phyloP scores from a whole-genome alignment of 2,113 vertebrate genomes.

The Ginglymostoma cirratum region DNA sequence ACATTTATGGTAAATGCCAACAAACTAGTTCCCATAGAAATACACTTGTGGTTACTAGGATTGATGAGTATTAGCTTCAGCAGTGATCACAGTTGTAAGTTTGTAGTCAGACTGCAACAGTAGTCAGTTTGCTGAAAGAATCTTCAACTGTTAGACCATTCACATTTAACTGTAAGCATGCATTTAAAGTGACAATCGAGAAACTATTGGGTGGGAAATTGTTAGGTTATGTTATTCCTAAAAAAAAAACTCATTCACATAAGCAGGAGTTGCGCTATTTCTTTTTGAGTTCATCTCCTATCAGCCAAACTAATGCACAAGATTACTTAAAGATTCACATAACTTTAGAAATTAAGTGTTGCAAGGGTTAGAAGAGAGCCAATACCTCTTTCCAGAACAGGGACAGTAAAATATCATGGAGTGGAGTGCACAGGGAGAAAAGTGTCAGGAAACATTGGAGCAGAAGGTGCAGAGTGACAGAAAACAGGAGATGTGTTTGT shows the following conservation, averaged over 20 bases:
- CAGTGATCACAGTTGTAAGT: neutral
- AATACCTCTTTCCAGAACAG: neutral
- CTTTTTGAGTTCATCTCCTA: too few species aligned
- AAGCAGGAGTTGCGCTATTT: too few species aligned
- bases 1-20: neutral
- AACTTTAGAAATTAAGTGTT: too few species aligned
- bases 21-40: neutral
- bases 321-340: too few species aligned
- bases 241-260: too few species aligned
- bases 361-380: too few species aligned
- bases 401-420: neutral
- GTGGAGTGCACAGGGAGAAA: neutral
- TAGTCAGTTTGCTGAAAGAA: neutral
- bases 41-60: neutral
- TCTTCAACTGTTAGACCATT: neutral
- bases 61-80: neutral
- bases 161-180: neutral
- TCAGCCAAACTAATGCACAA: too few species aligned
- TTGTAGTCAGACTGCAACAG: neutral
- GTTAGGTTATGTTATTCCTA: neutral
- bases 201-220: neutral
- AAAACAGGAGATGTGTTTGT: neutral
- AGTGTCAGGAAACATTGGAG: neutral
- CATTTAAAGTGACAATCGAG: neutral
- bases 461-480: neutral